Conservation (phyloP, 2,888 invertebrate species). For the Digitonthophagus gazella region DNA sequence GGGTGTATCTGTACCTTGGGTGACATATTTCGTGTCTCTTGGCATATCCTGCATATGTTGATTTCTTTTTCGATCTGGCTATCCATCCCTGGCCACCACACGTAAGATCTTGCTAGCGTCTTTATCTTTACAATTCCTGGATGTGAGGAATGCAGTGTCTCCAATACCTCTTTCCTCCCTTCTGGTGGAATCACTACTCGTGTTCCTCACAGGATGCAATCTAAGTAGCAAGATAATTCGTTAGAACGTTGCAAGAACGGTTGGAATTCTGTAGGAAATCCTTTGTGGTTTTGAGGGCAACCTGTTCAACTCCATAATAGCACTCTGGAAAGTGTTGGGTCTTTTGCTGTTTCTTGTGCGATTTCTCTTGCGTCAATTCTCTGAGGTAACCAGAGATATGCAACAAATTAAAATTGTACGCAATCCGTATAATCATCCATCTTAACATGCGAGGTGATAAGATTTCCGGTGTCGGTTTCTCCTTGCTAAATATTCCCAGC, state of each 20-base stretch:
- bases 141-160: conserved; percentile 18
- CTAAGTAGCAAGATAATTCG: background rate
- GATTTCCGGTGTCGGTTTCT: background rate
- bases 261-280: background rate
- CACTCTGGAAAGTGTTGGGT: conserved; percentile 3
- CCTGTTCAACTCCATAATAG: background rate
- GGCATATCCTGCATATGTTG: conserved; percentile 12
- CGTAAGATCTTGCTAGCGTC: too few species aligned
- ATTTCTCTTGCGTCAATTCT: background rate
- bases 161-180: conserved; percentile 9
- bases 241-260: background rate
- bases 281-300: background rate
- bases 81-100: too few species aligned
- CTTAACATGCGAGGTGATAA: background rate
- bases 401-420: background rate
- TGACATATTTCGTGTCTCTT: too few species aligned
- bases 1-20: background rate
- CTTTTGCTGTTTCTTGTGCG: background rate
- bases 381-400: background rate
- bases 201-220: conserved; percentile 16
- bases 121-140: conserved; percentile 17
- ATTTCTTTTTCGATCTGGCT: conserved; percentile 20
- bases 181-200: too few species aligned
- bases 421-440: background rate
- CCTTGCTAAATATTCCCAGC: background rate